Base-by-base conservation (phyloP, 2,113 vertebrate genomes). In the Clarias batrachus region DNA sequence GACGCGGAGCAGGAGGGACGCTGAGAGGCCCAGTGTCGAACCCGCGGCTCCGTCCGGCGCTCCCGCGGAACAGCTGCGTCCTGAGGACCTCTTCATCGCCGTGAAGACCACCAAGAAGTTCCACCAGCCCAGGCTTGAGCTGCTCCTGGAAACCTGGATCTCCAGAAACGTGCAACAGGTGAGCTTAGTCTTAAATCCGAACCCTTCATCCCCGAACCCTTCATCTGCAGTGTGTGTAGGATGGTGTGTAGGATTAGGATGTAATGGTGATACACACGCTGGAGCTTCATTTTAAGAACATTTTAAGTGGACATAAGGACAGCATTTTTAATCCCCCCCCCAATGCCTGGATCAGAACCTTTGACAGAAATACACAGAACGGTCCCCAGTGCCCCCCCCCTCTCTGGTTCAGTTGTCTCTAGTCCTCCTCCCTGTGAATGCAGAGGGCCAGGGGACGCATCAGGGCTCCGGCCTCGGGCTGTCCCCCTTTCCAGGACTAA, bases 51-150 rank as follows among this genome's bases (percentile, higher is more conserved):
- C 89, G 0, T 93, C 94, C 60, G 85, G 92, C 0, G 89, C 94
- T 17, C 96, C 94, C 0, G 95, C 94, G 0, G 97, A 99, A 93
- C 91, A 96, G 88, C 95, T 99, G 90, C 89, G 91, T 25, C 93
- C 96, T 2, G 89, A 90, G 11, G 98, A 99, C 86, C 90, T 99
- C 90, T 99, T 99, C 95, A 96, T 99, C 91, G 98, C 98, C 0
- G 97, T 99, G 85, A 99, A 99, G 92, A 99, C 98, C 92, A 99
- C 98, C 82, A 98, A 95, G 90, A 99, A 99, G 94, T 99, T 99
- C 89, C 98, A 99, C 87, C 96, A 96, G 85, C 95, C 96, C 90
- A 93, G 98, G 78, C 94, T 99, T 62, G 96, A 96, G 85, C 94
- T 99, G 91, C 95, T 99, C 19, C 95, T 99, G 85, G 97, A 98